These are phyloP conservation scores for Byasa hedistus DNA, from an alignment of 2,888 invertebrate species.

Conservation along the genomic window DNA sequence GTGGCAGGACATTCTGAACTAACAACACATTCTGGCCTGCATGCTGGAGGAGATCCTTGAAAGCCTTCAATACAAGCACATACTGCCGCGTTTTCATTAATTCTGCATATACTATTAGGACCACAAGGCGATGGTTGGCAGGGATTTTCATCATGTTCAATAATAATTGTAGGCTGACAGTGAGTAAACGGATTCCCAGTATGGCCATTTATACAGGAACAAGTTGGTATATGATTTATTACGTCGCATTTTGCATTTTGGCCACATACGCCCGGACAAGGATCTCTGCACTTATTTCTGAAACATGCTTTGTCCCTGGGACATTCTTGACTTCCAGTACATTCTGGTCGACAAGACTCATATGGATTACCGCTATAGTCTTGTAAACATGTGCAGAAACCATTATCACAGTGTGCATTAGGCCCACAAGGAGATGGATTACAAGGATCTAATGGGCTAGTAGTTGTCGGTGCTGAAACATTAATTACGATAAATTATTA, in stretches of 20 bases:
- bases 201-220: slow-evolving; percentile 83
- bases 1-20: slow-evolving; percentile 90
- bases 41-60: slow-evolving; percentile 89
- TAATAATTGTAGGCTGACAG: slow-evolving; percentile 62
- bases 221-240: slow-evolving; percentile 86
- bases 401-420: slow-evolving; percentile 84
- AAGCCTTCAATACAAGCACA: slow-evolving; percentile 89
- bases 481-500: slow-evolving; percentile 2
- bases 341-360: slow-evolving; percentile 86
- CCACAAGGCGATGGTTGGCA: slow-evolving; percentile 90
- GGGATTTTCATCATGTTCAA: slow-evolving; percentile 79
- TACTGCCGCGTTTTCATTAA: slow-evolving; percentile 87
- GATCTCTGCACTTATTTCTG: slow-evolving; percentile 86
- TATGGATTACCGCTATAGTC: slow-evolving; percentile 86
- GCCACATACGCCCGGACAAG: slow-evolving; percentile 87
- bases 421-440: slow-evolving; percentile 86
- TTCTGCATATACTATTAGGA: slow-evolving; percentile 87
- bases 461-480: slow-evolving; percentile 61
- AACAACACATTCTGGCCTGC: slow-evolving; percentile 91
- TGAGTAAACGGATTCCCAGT: slow-evolving; percentile 87
- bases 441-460: slow-evolving; percentile 79
- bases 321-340: slow-evolving; percentile 86
- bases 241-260: slow-evolving; percentile 86
- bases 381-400: slow-evolving; percentile 83
- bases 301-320: slow-evolving; percentile 85